A percentile compares a stretch with the other conserved stretches of the same genome.
phyloP scores from a whole-genome alignment of 2,113 vertebrate genomes.

The Odocoileus hemionus region DNA sequence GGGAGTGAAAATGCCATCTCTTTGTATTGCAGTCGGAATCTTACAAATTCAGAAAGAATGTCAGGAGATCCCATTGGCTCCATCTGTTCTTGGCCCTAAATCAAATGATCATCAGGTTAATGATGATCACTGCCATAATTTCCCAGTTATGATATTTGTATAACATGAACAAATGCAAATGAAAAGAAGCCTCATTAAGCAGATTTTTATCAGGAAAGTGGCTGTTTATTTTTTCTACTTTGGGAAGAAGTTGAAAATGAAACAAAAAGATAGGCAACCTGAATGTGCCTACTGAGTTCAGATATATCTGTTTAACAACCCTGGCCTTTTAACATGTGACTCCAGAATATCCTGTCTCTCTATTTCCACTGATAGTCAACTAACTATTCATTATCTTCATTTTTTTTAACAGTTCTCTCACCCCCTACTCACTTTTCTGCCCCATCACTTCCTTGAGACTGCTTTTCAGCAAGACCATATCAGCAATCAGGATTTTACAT shows the following conservation, averaged over 20 bases:
- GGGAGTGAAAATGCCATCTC: neutral
- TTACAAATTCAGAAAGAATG: neutral
- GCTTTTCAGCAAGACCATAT: neutral
- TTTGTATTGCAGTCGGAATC: neutral
- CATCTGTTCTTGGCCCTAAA: neutral
- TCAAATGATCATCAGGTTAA: neutral
- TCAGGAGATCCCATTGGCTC: neutral
- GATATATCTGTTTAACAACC: neutral
- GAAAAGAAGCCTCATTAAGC: neutral
- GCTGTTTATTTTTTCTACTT: neutral
- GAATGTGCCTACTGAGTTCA: neutral
- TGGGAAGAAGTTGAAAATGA: neutral
- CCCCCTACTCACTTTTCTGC: neutral
- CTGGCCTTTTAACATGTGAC: neutral
- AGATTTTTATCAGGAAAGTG: slow-evolving; percentile 15
- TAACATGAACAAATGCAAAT: neutral
- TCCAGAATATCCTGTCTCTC: fast-evolving
- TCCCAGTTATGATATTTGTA: neutral
- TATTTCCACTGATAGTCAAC: neutral
- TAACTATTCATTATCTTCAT: neutral
- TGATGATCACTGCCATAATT: neutral
- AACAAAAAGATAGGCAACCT: neutral
- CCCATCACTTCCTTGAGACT: neutral
- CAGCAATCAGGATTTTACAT: neutral
- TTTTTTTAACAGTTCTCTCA: neutral